These are phyloP conservation scores for Lepidostoma basale DNA, from an alignment of 1,140 invertebrate species.

Conservation along the genomic window DNA sequence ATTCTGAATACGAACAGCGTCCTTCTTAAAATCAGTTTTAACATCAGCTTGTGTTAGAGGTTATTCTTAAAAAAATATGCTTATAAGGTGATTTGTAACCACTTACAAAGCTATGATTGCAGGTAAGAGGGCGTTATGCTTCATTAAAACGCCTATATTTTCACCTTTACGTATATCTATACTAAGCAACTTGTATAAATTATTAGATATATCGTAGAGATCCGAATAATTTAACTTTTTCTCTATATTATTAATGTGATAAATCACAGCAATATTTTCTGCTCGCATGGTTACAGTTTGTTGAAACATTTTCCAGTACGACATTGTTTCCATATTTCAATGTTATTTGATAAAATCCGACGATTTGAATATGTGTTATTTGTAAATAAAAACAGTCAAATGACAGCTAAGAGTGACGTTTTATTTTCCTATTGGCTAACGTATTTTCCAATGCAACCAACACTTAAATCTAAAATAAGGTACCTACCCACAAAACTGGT, in stretches of 20 bases:
- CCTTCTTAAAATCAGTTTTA: too few species aligned
- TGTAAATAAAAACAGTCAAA: neutral
- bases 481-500: too few species aligned
- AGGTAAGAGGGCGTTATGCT: slow-evolving; percentile 32
- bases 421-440: too few species aligned
- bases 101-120: slow-evolving; percentile 36
- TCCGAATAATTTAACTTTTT: slow-evolving; percentile 28
- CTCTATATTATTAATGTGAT: slow-evolving; percentile 9
- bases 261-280: slow-evolving; percentile 28
- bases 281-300: neutral
- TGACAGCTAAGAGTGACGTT: too few species aligned
- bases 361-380: neutral
- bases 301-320: slow-evolving; percentile 37
- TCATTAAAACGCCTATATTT: slow-evolving; percentile 35
- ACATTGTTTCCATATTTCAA: neutral
- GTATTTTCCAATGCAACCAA: too few species aligned
- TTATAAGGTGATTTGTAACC: too few species aligned
- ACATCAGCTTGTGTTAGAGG: too few species aligned
- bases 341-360: neutral
- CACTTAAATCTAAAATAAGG: too few species aligned
- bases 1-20: too few species aligned
- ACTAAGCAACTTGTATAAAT: slow-evolving; percentile 5
- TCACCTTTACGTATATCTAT: slow-evolving; percentile 8
- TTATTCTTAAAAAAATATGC: too few species aligned
- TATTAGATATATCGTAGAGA: slow-evolving; percentile 24